Base-by-base conservation (phyloP, 2,888 invertebrate species). In the Agonopterix subpropinquella region DNA sequence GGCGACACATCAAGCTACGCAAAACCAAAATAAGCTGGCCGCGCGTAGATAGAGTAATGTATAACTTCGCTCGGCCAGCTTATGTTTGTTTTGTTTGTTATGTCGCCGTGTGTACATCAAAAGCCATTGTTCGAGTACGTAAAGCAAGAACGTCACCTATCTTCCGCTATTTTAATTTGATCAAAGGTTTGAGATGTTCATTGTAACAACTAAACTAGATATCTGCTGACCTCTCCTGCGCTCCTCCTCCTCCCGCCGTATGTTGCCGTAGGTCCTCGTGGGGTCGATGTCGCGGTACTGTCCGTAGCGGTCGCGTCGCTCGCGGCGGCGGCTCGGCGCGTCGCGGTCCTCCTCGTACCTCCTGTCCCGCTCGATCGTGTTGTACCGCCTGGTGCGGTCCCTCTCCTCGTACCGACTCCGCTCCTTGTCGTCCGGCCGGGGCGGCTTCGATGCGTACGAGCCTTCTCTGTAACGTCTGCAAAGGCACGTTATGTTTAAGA, bases 401-500 rank as follows among this genome's bases (percentile, higher is more conserved):
- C 76, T 67, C 47, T 71, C 74, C 4, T 68, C 70, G 54, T 79
- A 65, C 44, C 80, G 71, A 36, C 28, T 28, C 5, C 80, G 75
- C 28, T 82, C 80, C 55, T 75, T 75, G 53, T 86, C 83, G 37
- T 86, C 83, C 8, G 80, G 77, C 11, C 83, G 77, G 28, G 85
- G 87, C 35, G 88, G 86, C 57, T 82, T 84, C 28, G 79, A 73
- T 43, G 80, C 65, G 67, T 86, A 81, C 37, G 88, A 86, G 11
- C 89, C 89, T 60, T 90, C 90, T 41, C 90, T 77, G 67, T 88
- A 86, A 11, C 85, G 79, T 55, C 90, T 88, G 11, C 42, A 42
- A 42, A 42, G 8, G 13, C 42, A 42, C 5, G 11, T 11, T 1
- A 42, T 42, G 10, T 39, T 39, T 39, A 28, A 9, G n/a, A 39